Evolutionary conservation across 2,797 vertebrate genomes (phyloP).

Genomic region (Taenioides sp.): DNA sequence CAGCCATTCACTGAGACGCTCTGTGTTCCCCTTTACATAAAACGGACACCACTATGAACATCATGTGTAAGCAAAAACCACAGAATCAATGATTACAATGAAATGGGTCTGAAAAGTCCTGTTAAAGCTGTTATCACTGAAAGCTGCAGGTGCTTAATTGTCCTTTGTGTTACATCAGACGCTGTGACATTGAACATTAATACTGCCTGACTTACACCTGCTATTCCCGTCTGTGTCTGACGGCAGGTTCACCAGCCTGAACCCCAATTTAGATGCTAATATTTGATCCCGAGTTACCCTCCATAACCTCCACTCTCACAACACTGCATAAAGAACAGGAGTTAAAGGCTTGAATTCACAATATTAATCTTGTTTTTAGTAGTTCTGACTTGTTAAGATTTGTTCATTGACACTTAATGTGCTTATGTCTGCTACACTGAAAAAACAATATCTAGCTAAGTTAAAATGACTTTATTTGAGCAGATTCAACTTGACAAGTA

Average conservation of each 20-base stretch:
- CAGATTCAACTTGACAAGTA: too few relatives aligned
- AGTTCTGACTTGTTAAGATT: neutral
- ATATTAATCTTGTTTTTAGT: neutral
- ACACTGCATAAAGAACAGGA: neutral
- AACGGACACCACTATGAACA: neutral
- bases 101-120: neutral
- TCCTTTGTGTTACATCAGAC: constrained; percentile 18
- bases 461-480: too few relatives aligned
- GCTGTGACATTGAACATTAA: constrained; percentile 15
- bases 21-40: neutral
- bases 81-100: neutral
- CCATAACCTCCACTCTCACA: neutral
- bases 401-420: neutral
- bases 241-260: constrained; percentile 6
- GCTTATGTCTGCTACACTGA: too few relatives aligned
- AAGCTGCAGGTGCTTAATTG: constrained; percentile 10
- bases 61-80: neutral
- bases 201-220: constrained; percentile 13
- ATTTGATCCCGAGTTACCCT: neutral
- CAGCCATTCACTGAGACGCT: neutral
- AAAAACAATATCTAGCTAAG: too few relatives aligned
- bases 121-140: constrained; percentile 7
- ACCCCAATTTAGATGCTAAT: constrained; percentile 18
- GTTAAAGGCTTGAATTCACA: neutral
- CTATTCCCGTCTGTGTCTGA: constrained; percentile 5